Conservation (phyloP, 2,888 invertebrate genomes). For the Marronus borbonicus region DNA sequence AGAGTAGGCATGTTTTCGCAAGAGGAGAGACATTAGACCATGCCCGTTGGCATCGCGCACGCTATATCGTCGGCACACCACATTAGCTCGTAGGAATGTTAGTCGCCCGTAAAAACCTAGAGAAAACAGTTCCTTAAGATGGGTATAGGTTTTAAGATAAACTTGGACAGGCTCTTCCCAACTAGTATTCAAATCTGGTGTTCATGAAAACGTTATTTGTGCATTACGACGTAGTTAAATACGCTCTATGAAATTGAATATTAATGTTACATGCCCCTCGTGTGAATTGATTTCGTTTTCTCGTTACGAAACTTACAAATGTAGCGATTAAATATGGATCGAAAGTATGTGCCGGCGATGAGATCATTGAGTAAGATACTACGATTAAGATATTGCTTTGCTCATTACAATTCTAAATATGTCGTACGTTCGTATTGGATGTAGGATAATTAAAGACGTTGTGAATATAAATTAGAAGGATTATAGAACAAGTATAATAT, state of each 20-base stretch:
- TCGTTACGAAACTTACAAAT: slow-evolving; percentile 22
- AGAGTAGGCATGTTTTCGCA: slow-evolving; percentile 64
- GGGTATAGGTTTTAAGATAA: slow-evolving; percentile 17
- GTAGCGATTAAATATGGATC: slow-evolving; percentile 27
- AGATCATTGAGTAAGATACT: slow-evolving; percentile 7
- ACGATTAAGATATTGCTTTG: slow-evolving; percentile 5
- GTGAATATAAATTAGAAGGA: too few relatives aligned
- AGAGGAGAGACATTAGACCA: slow-evolving; percentile 55
- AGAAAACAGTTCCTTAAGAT: slow-evolving; percentile 23
- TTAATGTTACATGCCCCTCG: slow-evolving; percentile 12
- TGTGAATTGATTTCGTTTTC: slow-evolving; percentile 33
- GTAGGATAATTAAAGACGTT: background rate
- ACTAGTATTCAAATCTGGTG: background rate
- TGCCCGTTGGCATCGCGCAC: slow-evolving; percentile 52
- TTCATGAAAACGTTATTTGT: background rate
- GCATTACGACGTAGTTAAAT: slow-evolving; percentile 1
- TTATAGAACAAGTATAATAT: too few relatives aligned
- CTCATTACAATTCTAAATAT: slow-evolving; percentile 7
- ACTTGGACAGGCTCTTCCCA: background rate
- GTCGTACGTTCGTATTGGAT: background rate
- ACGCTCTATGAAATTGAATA: slow-evolving; percentile 22
- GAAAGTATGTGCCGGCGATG: slow-evolving; percentile 19
- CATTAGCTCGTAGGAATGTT: slow-evolving; percentile 56
- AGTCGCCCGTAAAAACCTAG: slow-evolving; percentile 19
- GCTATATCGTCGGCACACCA: slow-evolving; percentile 56